Percentiles rank a stretch among this genome's conserved stretches.
These are phyloP conservation scores for Tipula lateralis DNA, from an alignment of 2,888 invertebrate species.

Conservation along the genomic window DNA sequence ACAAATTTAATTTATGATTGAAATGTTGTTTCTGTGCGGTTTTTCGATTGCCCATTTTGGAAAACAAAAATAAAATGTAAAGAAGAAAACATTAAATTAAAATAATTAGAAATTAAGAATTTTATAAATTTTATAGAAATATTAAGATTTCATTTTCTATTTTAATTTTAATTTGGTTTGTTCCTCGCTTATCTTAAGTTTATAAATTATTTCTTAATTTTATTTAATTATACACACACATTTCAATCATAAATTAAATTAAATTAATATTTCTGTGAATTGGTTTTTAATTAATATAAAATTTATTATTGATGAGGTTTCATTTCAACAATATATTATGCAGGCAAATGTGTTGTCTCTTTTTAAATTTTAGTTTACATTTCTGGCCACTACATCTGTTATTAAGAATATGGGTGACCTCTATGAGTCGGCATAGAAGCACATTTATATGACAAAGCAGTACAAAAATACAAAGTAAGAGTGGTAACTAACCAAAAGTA, in stretches of 20 bases:
- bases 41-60: neutral
- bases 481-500: too few relatives aligned
- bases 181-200: neutral
- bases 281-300: neutral
- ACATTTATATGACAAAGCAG: too few relatives aligned
- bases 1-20: conserved; percentile 46
- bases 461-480: too few relatives aligned
- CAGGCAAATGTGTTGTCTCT: neutral
- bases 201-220: conserved; percentile 27
- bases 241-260: conserved; percentile 48
- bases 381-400: too few relatives aligned
- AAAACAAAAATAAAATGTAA: conserved; percentile 45
- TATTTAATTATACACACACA: conserved; percentile 42
- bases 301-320: neutral
- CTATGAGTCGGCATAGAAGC: too few relatives aligned
- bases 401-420: too few relatives aligned
- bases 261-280: neutral
- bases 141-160: conserved; percentile 33
- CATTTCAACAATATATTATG: neutral
- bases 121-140: conserved; percentile 33
- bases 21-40: conserved; percentile 51
- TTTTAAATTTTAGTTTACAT: too few relatives aligned
- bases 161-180: neutral
- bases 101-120: neutral
- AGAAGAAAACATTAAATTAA: neutral